A percentile compares a stretch with the other conserved stretches of the same genome.
Conservation (phyloP, 1,140 invertebrate genomes). For the Dendroctonus valens region DNA sequence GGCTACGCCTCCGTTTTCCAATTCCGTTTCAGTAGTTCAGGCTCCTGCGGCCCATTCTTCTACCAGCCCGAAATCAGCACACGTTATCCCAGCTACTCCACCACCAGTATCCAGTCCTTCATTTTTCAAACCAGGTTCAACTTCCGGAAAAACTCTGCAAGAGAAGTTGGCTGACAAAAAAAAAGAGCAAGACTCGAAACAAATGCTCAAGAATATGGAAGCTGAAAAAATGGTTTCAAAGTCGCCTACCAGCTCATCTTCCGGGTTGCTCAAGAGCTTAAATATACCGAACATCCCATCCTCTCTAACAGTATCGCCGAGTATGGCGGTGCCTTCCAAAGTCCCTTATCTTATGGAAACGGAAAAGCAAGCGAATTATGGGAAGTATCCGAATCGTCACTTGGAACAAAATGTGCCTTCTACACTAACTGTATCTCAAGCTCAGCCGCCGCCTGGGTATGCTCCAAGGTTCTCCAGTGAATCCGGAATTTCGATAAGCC, state of each 20-base stretch:
- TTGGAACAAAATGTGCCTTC: conserved; percentile 21
- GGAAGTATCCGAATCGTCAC: conserved; percentile 3
- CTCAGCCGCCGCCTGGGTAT: conserved; percentile 12
- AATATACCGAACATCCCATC: conserved; percentile 37
- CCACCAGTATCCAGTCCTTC: conserved; percentile 27
- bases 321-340: background rate
- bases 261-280: conserved; percentile 26
- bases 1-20: background rate
- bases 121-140: conserved; percentile 44
- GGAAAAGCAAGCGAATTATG: background rate
- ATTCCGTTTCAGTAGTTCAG: background rate
- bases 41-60: conserved; percentile 12
- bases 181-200: conserved; percentile 48
- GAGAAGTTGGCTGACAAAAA: conserved; percentile 62
- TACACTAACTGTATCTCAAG: conserved; percentile 28
- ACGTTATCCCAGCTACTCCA: conserved; percentile 14
- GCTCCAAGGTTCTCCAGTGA: conserved; percentile 42
- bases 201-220: conserved; percentile 30
- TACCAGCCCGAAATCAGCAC: conserved; percentile 16
- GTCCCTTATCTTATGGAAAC: background rate
- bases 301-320: conserved; percentile 32
- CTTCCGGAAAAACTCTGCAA: conserved; percentile 60
- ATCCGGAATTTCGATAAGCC: conserved; percentile 45
- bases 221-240: conserved; percentile 27
- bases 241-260: background rate